These are phyloP conservation scores for Carlito syrichta DNA, from an alignment of 2,113 vertebrate genomes.

Conservation along the genomic window DNA sequence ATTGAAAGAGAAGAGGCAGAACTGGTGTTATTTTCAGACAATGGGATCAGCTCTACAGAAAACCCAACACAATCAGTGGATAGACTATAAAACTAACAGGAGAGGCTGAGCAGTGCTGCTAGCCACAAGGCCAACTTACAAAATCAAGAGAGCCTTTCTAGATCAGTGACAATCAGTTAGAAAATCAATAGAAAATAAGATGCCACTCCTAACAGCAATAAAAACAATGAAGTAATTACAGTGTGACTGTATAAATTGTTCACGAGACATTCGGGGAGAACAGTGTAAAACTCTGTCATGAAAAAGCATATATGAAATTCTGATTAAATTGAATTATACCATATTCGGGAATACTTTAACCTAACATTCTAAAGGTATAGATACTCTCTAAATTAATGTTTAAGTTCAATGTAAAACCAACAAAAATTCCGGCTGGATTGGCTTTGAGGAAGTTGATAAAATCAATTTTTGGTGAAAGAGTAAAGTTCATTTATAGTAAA, in stretches of 20 bases:
- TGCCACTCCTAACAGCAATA: neutral
- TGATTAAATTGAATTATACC: neutral
- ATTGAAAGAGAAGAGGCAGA: neutral
- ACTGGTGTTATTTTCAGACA: neutral
- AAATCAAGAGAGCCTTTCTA: neutral
- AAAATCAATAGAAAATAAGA: neutral
- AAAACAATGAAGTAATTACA: neutral
- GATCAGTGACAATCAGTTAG: neutral
- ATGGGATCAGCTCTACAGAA: neutral
- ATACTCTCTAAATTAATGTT: neutral
- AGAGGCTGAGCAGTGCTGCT: neutral
- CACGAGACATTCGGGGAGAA: neutral
- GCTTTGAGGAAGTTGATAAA: neutral
- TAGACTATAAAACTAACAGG: neutral
- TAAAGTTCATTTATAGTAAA: neutral
- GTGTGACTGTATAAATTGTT: neutral
- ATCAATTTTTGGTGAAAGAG: neutral
- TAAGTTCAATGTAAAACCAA: neutral
- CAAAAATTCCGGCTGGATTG: neutral
- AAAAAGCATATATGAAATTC: neutral
- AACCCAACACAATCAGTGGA: neutral
- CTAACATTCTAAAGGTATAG: neutral
- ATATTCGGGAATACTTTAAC: neutral
- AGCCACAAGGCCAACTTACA: neutral
- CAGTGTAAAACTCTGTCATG: neutral